phyloP scores from a whole-genome alignment of 2,888 invertebrate genomes.

The Cynaeus angustus region DNA sequence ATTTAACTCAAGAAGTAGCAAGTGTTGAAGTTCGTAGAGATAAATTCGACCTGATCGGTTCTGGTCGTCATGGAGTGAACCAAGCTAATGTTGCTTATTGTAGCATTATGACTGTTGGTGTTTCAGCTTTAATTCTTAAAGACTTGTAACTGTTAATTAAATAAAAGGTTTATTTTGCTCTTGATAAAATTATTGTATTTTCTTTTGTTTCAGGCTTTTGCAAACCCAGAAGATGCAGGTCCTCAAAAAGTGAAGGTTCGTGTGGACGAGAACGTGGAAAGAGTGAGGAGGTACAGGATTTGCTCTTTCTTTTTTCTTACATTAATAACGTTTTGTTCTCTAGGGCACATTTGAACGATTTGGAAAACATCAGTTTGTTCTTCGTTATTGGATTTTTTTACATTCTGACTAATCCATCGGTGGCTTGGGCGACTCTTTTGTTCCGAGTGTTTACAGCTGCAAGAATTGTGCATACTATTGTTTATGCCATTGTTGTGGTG shows the following conservation, averaged over 20 bases:
- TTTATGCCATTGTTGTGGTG: conserved; percentile 62
- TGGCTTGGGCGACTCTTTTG: conserved; percentile 69
- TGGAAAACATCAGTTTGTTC: conserved; percentile 81
- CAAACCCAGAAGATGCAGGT: conserved; percentile 72
- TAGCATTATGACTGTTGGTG: neutral
- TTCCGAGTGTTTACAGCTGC: conserved; percentile 57
- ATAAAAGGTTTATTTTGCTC: too few relatives aligned
- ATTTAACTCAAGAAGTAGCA: neutral
- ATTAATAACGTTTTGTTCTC: conserved; percentile 56
- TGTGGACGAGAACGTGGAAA: conserved; percentile 70
- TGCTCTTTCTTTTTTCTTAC: conserved; percentile 6
- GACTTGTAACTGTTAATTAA: neutral
- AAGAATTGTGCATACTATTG: conserved; percentile 61
- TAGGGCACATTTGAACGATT: conserved; percentile 81
- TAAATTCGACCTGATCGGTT: neutral
- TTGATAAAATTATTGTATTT: too few relatives aligned
- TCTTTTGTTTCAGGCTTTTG: conserved; percentile 70
- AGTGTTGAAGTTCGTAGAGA: neutral
- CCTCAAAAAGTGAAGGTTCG: conserved; percentile 60
- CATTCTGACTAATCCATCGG: conserved; percentile 74
- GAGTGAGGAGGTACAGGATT: conserved; percentile 68
- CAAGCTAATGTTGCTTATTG: too few relatives aligned
- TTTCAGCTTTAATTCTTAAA: conserved; percentile 6
- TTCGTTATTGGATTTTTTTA: conserved; percentile 76
- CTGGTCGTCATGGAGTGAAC: too few relatives aligned